phyloP scores from a whole-genome alignment of 1,140 invertebrate genomes.

The Cydia strobilella region DNA sequence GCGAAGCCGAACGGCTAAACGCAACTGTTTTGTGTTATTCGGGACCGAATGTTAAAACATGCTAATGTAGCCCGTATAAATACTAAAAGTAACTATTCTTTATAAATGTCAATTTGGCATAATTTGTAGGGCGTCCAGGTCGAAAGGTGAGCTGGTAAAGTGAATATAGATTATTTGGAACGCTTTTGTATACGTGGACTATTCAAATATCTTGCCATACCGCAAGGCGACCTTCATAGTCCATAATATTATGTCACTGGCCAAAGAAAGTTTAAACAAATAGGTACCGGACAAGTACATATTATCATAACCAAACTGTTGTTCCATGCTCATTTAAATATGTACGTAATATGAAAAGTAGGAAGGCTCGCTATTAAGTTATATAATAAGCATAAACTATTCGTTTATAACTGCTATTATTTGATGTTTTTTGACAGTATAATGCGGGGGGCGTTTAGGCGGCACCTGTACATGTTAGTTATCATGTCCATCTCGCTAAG shows the following conservation, averaged over 20 bases:
- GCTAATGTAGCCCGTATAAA: conserved; percentile 10
- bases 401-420: not conserved
- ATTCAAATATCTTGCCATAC: not conserved
- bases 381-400: conserved; percentile 9
- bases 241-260: conserved; percentile 6
- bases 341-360: conserved; percentile 26
- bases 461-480: not conserved
- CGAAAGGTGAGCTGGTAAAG: not conserved
- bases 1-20: not conserved
- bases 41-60: conserved; percentile 21
- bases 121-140: conserved; percentile 18
- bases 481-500: not conserved
- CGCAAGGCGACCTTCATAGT: not conserved
- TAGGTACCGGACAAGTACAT: not conserved
- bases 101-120: not conserved
- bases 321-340: conserved; percentile 19
- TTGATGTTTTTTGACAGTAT: conserved; percentile 13
- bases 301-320: conserved; percentile 29
- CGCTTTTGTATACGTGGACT: not conserved
- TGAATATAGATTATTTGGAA: not conserved
- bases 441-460: conserved; percentile 4
- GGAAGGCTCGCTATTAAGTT: conserved; percentile 8
- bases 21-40: conserved; percentile 14
- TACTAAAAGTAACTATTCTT: conserved; percentile 13
- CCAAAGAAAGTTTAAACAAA: conserved; percentile 9